Evolutionary conservation across 2,888 invertebrate species (phyloP), one percentile per base, ranked within the genome.

Genomic region (Balanococcus diminutus): DNA sequence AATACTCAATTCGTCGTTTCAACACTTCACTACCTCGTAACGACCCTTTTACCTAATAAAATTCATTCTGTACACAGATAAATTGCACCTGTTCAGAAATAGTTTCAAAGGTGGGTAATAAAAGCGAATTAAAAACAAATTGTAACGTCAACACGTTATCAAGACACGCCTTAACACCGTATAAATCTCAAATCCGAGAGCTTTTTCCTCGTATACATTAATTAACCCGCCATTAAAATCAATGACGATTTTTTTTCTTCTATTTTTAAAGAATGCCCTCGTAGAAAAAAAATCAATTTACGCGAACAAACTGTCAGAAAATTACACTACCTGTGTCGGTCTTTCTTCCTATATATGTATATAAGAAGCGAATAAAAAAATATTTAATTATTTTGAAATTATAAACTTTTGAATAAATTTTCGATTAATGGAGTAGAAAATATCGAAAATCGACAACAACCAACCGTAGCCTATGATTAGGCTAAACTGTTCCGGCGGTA

Each of bases 361-460:
- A n/a, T n/a, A n/a, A 67, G 16, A 28, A 5, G 14, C 16, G 28
- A 28, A 28, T 28, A 67, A 67, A 67, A 67, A 67, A 16, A 14
- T 19, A 28, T 67, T 61, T 67, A 67, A 67, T 25, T 67, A 28
- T 67, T 25, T 67, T 67, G n/a, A 67, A 67, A 67, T 67, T 67
- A 67, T 28, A 67, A 67, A 67, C 28, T 16, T 67, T 25, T 14
- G 31, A 67, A 67, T 67, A 67, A 67, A 67, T 67, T 67, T 28
- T 28, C 67, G 28, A 67, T 28, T 25, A 61, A 61, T 14, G 11
- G 16, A 16, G 67, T 67, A 28, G 25, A 67, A 67, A 67, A 67
- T 28, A 28, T 25, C 16, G 67, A 28, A 67, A 67, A 67, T 67
- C 28, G 28, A 14, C n/a, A n/a, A n/a, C n/a, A n/a, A n/a, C 67